Evolutionary conservation across 2,797 vertebrate species (phyloP).

Genomic region (Paguma larvata): DNA sequence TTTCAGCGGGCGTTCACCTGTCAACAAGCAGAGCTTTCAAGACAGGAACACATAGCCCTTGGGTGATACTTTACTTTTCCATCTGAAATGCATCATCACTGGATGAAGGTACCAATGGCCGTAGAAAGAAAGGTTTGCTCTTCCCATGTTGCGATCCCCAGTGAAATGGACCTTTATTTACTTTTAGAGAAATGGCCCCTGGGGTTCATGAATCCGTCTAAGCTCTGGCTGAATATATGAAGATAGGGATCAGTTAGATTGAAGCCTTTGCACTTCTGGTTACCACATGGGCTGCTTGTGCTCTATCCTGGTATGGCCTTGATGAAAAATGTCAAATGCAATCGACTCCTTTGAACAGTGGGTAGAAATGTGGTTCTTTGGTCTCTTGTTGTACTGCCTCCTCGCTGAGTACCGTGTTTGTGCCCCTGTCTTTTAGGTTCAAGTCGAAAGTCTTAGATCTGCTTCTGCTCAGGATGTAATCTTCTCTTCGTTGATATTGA

Average conservation of each 20-base stretch:
- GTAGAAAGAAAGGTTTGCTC: not conserved
- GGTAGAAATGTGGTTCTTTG: not conserved
- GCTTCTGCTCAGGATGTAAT: not conserved
- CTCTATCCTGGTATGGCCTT: not conserved
- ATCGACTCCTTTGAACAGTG: not conserved
- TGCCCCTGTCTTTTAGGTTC: not conserved
- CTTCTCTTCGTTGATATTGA: not conserved
- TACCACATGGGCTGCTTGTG: not conserved
- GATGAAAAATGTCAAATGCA: not conserved
- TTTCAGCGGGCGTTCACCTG: not conserved
- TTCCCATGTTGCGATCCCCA: not conserved
- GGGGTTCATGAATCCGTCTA: not conserved
- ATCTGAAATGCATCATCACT: not conserved
- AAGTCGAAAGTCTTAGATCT: not conserved
- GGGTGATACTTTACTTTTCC: not conserved
- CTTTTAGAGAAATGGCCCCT: not conserved
- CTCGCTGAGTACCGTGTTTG: not conserved
- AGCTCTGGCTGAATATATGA: not conserved
- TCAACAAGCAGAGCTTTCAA: conserved; percentile 8
- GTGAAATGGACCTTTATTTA: not conserved
- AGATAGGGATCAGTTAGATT: not conserved
- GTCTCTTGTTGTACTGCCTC: not conserved
- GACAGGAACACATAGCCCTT: not conserved
- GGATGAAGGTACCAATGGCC: not conserved
- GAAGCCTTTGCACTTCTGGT: not conserved